Conservation (phyloP, 2,113 vertebrate species). For the Stercorarius parasiticus region DNA sequence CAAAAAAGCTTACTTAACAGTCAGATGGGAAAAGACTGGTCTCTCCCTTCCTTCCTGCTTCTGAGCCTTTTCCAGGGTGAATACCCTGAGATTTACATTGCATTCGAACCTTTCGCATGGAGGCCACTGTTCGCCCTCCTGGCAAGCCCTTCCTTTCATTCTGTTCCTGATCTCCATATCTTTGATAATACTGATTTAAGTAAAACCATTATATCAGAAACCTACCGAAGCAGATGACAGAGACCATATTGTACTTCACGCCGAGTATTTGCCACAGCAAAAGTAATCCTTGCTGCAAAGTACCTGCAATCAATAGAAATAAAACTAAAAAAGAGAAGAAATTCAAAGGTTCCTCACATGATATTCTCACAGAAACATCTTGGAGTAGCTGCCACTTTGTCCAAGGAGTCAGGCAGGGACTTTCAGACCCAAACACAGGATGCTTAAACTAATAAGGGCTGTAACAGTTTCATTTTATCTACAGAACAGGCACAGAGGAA, state of each 20-base stretch:
- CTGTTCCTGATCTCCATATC: neutral
- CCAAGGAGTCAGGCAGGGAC: neutral
- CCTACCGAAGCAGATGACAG: neutral
- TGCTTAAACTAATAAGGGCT: neutral
- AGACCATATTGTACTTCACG: neutral
- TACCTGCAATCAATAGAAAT: neutral
- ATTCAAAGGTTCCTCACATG: neutral
- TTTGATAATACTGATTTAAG: neutral
- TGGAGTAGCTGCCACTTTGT: neutral
- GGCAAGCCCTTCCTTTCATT: neutral
- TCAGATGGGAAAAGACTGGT: neutral
- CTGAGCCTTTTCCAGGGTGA: neutral
- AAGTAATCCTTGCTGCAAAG: neutral
- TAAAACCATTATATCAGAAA: neutral
- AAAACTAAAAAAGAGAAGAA: neutral
- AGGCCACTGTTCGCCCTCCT: neutral
- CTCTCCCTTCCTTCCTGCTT: neutral
- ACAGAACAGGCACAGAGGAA: neutral
- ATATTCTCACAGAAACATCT: neutral
- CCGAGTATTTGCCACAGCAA: neutral
- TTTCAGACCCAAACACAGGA: neutral
- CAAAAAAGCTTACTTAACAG: neutral
- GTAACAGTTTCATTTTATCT: neutral
- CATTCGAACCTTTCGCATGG: accelerated
- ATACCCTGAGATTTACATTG: neutral